phyloP scores from a whole-genome alignment of 2,113 vertebrate genomes.

The Petrocephalus microphthalmus region DNA sequence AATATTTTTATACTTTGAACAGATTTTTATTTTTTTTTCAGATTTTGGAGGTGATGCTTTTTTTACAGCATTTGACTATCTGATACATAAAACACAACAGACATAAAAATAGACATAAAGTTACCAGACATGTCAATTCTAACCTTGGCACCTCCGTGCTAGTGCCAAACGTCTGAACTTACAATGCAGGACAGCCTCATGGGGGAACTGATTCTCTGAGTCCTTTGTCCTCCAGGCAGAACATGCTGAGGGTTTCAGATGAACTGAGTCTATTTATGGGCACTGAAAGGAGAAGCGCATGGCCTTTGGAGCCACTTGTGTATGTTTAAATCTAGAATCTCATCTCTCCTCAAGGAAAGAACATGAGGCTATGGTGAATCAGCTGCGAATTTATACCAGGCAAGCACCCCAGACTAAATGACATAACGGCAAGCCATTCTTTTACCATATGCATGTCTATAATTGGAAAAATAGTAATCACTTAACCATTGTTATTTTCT shows the following conservation, averaged over 20 bases:
- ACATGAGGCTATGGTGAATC: neutral
- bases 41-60: neutral
- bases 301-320: constrained; percentile 5
- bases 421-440: neutral
- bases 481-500: neutral
- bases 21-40: too few species aligned
- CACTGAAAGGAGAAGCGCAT: constrained; percentile 12
- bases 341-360: neutral
- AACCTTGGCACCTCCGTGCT: neutral
- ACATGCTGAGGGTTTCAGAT: constrained; percentile 21
- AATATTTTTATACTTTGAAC: neutral
- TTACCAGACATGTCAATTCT: neutral
- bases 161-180: neutral
- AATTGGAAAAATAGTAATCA: neutral
- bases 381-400: neutral
- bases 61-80: neutral
- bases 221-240: constrained; percentile 25
- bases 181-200: neutral
- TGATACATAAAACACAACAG: neutral
- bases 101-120: neutral
- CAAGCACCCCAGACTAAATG: neutral
- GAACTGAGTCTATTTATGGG: constrained; percentile 22
- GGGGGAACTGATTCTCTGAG: neutral
- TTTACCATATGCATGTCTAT: neutral
- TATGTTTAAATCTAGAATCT: constrained; percentile 1